Evolutionary conservation across 2,888 invertebrate species (phyloP).

Genomic region (Perizoma flavofasciatum): DNA sequence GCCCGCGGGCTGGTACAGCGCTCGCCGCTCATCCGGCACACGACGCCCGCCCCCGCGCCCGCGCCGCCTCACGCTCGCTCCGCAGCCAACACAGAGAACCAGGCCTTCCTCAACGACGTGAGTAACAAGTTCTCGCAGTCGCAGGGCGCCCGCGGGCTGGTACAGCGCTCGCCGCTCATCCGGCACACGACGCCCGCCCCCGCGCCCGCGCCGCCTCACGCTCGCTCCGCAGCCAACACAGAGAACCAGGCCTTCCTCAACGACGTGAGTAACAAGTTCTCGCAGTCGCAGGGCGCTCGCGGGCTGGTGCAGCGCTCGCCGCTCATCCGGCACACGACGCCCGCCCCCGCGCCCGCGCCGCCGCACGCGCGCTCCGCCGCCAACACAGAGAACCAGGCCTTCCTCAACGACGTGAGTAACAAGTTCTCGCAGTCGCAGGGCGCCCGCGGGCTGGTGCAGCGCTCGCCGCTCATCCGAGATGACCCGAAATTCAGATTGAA

Average conservation of each 20-base stretch:
- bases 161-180: conserved; percentile 95
- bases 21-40: conserved; percentile 94
- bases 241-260: conserved; percentile 98
- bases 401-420: conserved; percentile 92
- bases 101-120: conserved; percentile 96
- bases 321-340: conserved; percentile 91
- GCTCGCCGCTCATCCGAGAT: conserved; percentile 91
- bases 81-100: conserved; percentile 94
- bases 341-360: conserved; percentile 85
- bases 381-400: conserved; percentile 96
- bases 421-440: conserved; percentile 85
- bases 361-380: conserved; percentile 89
- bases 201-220: conserved; percentile 86
- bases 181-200: conserved; percentile 89
- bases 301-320: conserved; percentile 95
- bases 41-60: conserved; percentile 85
- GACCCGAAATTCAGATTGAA: conserved; percentile 73
- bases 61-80: conserved; percentile 88
- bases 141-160: conserved; percentile 92
- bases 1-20: conserved; percentile 94
- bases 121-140: too few relatives aligned
- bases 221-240: conserved; percentile 89
- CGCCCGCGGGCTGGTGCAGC: conserved; percentile 93
- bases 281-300: conserved; percentile 87
- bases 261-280: conserved; percentile 86